A percentile compares a stretch with the other conserved stretches of the same genome.
phyloP scores from a whole-genome alignment of 1,140 invertebrate species.

The Sarcophaga peregrina region DNA sequence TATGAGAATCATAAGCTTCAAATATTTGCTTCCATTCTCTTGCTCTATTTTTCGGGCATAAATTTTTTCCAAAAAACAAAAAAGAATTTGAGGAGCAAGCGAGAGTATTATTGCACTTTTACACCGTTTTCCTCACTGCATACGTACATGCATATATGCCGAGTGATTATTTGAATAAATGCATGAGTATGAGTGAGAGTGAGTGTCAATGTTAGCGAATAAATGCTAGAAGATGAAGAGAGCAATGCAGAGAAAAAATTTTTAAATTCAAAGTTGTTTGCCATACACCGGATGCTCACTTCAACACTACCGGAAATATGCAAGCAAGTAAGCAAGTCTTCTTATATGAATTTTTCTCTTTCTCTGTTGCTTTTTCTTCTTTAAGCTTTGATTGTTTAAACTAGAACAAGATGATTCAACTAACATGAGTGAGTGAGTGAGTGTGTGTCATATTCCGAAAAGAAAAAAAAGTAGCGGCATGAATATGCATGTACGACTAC shows the following conservation, averaged over 20 bases:
- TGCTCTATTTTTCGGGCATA: background rate
- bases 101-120: background rate
- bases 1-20: background rate
- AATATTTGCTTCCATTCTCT: background rate
- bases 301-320: conserved; percentile 40
- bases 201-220: no score
- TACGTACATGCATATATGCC: background rate
- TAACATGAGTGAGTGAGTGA: background rate
- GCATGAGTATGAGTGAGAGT: no score
- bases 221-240: no score
- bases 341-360: background rate
- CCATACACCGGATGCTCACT: conserved; percentile 36
- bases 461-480: background rate
- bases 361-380: background rate
- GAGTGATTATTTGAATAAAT: no score
- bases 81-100: background rate
- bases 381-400: no score
- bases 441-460: background rate
- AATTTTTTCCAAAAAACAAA: background rate
- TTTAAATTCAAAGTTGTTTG: conserved; percentile 19
- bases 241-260: background rate
- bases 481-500: background rate
- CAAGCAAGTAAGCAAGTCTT: background rate
- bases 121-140: background rate
- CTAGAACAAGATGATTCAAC: background rate